Conservation (phyloP, 2,888 invertebrate species). For the Empis livida region DNA sequence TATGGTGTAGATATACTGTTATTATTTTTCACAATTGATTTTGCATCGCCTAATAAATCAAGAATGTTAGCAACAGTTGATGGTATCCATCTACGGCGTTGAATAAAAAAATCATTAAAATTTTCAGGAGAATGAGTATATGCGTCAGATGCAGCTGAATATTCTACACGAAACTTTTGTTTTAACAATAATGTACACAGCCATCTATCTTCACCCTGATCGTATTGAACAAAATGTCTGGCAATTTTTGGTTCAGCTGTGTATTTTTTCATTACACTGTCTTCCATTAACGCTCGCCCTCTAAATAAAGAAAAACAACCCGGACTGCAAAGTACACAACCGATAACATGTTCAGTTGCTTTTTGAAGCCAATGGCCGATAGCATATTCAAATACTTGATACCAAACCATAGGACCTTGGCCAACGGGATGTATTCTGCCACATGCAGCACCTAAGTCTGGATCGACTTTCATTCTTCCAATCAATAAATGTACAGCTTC, state of each 20-base stretch:
- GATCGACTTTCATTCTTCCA: conserved; percentile 76
- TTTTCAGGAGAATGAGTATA: conserved; percentile 88
- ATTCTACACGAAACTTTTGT: conserved; percentile 83
- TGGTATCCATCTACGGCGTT: conserved; percentile 89
- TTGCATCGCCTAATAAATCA: conserved; percentile 68
- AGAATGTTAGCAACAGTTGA: conserved; percentile 92
- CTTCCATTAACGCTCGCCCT: conserved; percentile 79
- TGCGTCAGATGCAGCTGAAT: conserved; percentile 90
- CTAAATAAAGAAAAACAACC: conserved; percentile 87
- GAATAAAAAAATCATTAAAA: conserved; percentile 89
- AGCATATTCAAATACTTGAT: conserved; percentile 81
- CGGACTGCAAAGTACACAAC: conserved; percentile 81
- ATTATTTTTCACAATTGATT: conserved; percentile 67
- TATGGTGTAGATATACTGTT: conserved; percentile 79
- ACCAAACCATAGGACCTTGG: conserved; percentile 70
- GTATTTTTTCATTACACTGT: conserved; percentile 80
- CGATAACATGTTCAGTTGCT: conserved; percentile 80
- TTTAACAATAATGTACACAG: conserved; percentile 84
- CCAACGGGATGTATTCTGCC: conserved; percentile 84
- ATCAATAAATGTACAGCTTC: conserved; percentile 63
- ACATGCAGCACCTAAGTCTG: conserved; percentile 71
- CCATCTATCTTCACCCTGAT: conserved; percentile 97
- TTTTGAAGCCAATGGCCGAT: conserved; percentile 90
- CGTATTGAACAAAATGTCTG: conserved; percentile 79
- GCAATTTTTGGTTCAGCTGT: conserved; percentile 67